Percentiles rank a stretch among this genome's conserved stretches.
Evolutionary conservation across 2,797 vertebrate genomes (phyloP).

Genomic region (Dermochelys coriacea): DNA sequence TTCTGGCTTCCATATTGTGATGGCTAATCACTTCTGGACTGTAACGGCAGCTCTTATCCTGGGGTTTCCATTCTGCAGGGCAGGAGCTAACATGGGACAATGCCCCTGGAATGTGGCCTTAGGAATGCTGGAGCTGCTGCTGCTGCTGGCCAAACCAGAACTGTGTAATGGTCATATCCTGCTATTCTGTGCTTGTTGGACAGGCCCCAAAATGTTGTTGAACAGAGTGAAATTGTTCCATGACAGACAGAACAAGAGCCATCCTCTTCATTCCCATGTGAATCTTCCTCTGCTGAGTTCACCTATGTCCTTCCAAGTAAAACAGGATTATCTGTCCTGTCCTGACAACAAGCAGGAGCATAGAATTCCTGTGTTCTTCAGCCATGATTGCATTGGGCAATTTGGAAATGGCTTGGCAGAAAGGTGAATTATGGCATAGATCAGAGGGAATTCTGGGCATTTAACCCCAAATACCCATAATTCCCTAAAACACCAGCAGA

Average conservation of each 20-base stretch:
- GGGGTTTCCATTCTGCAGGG: no score
- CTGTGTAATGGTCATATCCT: not conserved
- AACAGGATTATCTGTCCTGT: not conserved
- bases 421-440: not conserved
- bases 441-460: not conserved
- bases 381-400: not conserved
- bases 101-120: no score
- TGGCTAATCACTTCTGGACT: not conserved
- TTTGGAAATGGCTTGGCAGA: not conserved
- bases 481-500: no score
- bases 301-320: not conserved
- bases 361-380: not conserved
- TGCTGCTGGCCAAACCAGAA: not conserved
- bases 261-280: not conserved
- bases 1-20: no score
- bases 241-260: not conserved
- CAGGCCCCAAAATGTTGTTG: not conserved
- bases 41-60: not conserved
- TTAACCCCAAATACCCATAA: no score
- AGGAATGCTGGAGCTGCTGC: no score
- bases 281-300: not conserved
- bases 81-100: not conserved
- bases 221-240: not conserved
- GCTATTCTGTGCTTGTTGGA: not conserved
- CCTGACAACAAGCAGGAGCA: not conserved